Evolutionary conservation across 2,888 invertebrate species (phyloP).

Genomic region (Caenorhabditis sp.): DNA sequence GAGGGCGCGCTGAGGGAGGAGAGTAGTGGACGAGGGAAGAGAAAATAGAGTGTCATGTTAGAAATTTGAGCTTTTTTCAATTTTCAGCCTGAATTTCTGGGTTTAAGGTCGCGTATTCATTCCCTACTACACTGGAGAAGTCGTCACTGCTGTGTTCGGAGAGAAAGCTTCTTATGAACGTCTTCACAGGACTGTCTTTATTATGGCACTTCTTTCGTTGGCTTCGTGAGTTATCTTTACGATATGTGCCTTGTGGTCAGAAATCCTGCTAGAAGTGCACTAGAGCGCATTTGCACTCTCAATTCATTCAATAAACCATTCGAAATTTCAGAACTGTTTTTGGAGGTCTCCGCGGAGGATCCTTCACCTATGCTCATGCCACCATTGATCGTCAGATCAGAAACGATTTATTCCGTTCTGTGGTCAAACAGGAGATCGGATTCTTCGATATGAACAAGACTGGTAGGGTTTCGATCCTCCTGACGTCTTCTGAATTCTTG

Average conservation of each 20-base stretch:
- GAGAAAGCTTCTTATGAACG: constrained; percentile 77
- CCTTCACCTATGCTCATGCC: constrained; percentile 83
- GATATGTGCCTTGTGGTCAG: too few species aligned
- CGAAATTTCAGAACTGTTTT: constrained; percentile 81
- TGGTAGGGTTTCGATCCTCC: constrained; percentile 84
- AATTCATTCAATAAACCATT: not conserved
- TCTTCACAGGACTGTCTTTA: constrained; percentile 77
- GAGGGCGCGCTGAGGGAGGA: constrained; percentile 2
- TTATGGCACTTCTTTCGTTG: constrained; percentile 79
- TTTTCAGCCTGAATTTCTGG: not conserved
- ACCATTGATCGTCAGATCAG: constrained; percentile 82
- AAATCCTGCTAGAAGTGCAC: too few species aligned
- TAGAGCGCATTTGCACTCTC: too few species aligned
- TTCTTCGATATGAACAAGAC: constrained; percentile 84
- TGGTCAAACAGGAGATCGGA: constrained; percentile 84
- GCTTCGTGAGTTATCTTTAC: constrained; percentile 63
- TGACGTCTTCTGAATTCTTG: too few species aligned
- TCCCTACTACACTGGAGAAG: constrained; percentile 83
- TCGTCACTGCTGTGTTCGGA: constrained; percentile 81
- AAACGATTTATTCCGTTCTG: constrained; percentile 82
- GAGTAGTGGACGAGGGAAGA: not conserved
- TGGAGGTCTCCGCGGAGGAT: constrained; percentile 84
- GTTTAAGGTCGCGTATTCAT: constrained; percentile 82
- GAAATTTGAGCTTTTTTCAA: not conserved
- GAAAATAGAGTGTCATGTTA: not conserved